Conservation (phyloP, 2,113 vertebrate species). For the Hippocampus zosterae region DNA sequence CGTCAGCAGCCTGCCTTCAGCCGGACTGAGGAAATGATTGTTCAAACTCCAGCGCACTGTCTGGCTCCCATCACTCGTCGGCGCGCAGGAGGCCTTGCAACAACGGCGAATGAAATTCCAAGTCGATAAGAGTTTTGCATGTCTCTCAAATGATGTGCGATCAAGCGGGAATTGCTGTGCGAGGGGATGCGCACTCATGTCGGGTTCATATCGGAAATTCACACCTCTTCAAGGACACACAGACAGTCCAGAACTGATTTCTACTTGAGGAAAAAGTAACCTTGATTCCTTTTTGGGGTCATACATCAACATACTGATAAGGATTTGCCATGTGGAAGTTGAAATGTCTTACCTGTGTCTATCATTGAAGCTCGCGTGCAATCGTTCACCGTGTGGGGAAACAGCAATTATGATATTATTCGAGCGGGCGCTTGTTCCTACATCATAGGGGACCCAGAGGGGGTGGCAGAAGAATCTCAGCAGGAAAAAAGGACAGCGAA, state of each 20-base stretch:
- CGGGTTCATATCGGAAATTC: slow-evolving; percentile 13
- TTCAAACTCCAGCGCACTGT: slow-evolving; percentile 52
- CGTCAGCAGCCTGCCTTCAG: slow-evolving; percentile 63
- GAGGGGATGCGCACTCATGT: not conserved
- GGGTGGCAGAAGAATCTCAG: slow-evolving; percentile 36
- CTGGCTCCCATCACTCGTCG: slow-evolving; percentile 32
- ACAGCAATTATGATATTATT: slow-evolving; percentile 69
- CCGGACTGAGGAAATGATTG: slow-evolving; percentile 59
- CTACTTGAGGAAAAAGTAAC: not conserved
- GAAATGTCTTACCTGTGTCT: slow-evolving; percentile 20
- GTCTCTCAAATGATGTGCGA: not conserved
- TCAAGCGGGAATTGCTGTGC: not conserved
- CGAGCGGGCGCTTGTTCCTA: slow-evolving; percentile 43
- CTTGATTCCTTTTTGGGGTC: not conserved
- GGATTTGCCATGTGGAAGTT: no score
- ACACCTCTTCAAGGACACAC: slow-evolving; percentile 14
- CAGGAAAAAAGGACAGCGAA: slow-evolving; percentile 32
- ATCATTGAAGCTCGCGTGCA: slow-evolving; percentile 42
- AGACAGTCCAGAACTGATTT: not conserved
- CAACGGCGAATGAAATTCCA: slow-evolving; percentile 24
- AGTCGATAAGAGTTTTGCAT: slow-evolving; percentile 16
- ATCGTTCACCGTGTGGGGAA: slow-evolving; percentile 48
- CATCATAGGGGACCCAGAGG: slow-evolving; percentile 52
- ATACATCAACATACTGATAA: no score
- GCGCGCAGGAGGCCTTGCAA: slow-evolving; percentile 5